Evolutionary conservation across 2,113 vertebrate species (phyloP), one percentile per base, ranked within the genome.

Genomic region (Centropus bengalensis): DNA sequence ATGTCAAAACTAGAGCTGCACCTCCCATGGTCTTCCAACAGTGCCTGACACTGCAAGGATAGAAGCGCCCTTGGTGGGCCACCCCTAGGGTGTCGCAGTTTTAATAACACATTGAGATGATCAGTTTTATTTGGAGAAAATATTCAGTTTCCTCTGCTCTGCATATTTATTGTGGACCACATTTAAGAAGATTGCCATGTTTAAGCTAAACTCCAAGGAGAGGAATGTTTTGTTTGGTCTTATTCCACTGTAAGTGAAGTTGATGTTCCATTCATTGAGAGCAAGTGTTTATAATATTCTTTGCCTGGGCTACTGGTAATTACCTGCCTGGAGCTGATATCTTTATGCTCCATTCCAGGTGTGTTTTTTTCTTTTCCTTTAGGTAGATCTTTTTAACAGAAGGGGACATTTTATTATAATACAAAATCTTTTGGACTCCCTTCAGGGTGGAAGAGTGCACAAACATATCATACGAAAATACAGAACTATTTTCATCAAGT

Each of bases 21-120:
- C 17, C 47, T 49, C 26, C 30, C n/a, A 3, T 20, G 28, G 30
- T 12, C 58, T 26, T 40, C 62, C 58, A 7, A 0, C 3, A 23
- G n/a, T 1, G 7, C 26, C 2, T 14, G 58, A 11, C 3, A 3
- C 33, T 21, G 2, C 42, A 56, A 40, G 44, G 58, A 2, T 14
- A 27, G 26, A 44, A 4, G 32, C 67, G 5, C 26, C 42, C 55
- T 8, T 23, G 28, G 15, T 36, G 14, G 44, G 6, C 28, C 26
- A 52, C 27, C 27, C n/a, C 52, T 42, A 22, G 13, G 21, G 24
- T 62, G 12, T 49, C 6, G 1, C 40, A 33, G 33, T 47, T 70
- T 81, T 28, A 55, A 23, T 33, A 71, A 24, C 45, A 8, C 13
- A 32, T 40, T 78, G 49, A 63, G 33, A 6, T 36, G 1, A 12